Evolutionary conservation across 2,797 vertebrate genomes (phyloP), one percentile per base, ranked within the genome.

Genomic region (Acanthurus leucopareius): DNA sequence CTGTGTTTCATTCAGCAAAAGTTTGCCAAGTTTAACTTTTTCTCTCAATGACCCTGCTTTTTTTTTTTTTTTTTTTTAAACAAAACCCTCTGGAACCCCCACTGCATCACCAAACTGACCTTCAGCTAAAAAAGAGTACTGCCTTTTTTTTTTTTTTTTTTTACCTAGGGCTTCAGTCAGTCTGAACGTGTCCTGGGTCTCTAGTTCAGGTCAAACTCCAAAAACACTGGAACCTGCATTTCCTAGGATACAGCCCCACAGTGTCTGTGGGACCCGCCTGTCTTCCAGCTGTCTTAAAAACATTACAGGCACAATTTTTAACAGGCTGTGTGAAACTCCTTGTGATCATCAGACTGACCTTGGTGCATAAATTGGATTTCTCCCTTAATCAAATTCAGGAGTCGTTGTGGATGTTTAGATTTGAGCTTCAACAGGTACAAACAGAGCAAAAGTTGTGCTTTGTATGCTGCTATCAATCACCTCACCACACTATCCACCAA

Each of bases 391-490:
- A 54, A 54, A 60, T 47, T 15, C 3, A 65, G 20, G 22, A 4
- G 16, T 61, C 13, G 0, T 16, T 51, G n/a, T 13, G 16, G 19
- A 22, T 54, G 5, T 11, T 40, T 19, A 54, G 13, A 44, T 35
- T 25, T 20, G 8, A 53, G 57, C 42, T 47, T 62, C 40, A 72
- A 42, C 7, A 10, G 48, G 11, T 32, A 3, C 17, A 47, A 60
- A 48, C 22, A 11, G n/a, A 42, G 14, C n/a, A 68, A 65, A 63
- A 78, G n/a, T 65, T 79, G 54, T 40, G 54, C 7, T 85, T 70
- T 51, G 69, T 80, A 25, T 61, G 25, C 63, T 69, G 25, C 19
- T 57, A 76, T 79, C 14, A 32, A 48, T 64, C 20, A 0, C 51
- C 52, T 69, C 66, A 58, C 32, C 73, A 48, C 60, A 76, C 35